A percentile compares a stretch with the other conserved stretches of the same genome.
These are phyloP conservation scores for Machimus atricapillus DNA, from an alignment of 2,888 invertebrate species.

Conservation along the genomic window DNA sequence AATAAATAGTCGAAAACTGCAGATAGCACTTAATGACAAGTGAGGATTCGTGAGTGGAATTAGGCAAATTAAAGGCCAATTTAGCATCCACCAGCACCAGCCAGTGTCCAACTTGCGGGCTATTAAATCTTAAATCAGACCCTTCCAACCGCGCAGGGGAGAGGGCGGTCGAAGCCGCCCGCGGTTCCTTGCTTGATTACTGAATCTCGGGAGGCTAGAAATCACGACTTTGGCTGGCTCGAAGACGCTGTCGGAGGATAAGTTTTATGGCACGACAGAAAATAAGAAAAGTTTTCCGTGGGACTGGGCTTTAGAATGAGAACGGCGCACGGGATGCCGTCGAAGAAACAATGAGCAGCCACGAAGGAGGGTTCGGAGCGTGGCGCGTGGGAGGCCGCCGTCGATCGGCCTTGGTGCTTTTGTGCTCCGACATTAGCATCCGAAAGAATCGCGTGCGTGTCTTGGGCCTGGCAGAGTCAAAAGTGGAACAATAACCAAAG, in stretches of 20 bases:
- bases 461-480: background rate
- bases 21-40: constrained; percentile 32
- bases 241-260: constrained; percentile 13
- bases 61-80: constrained; percentile 37
- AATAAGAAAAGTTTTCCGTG: constrained; percentile 8
- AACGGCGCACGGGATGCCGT: background rate
- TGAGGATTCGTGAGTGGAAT: constrained; percentile 18
- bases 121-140: constrained; percentile 23
- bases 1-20: constrained; percentile 32
- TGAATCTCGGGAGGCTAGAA: constrained; percentile 2
- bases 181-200: background rate
- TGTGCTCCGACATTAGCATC: background rate
- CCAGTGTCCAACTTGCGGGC: background rate
- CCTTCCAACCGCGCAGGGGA: background rate
- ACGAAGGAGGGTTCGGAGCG: background rate
- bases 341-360: constrained; percentile 10
- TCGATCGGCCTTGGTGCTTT: constrained; percentile 10
- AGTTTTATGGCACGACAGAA: constrained; percentile 19
- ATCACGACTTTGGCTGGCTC: constrained; percentile 4
- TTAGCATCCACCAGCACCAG: background rate
- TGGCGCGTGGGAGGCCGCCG: constrained; percentile 42
- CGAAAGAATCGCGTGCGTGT: background rate
- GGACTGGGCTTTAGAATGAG: background rate
- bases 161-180: background rate
- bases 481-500: background rate